Base-by-base conservation (phyloP, 2,797 vertebrate species). In the Pangasius larnaudii region DNA sequence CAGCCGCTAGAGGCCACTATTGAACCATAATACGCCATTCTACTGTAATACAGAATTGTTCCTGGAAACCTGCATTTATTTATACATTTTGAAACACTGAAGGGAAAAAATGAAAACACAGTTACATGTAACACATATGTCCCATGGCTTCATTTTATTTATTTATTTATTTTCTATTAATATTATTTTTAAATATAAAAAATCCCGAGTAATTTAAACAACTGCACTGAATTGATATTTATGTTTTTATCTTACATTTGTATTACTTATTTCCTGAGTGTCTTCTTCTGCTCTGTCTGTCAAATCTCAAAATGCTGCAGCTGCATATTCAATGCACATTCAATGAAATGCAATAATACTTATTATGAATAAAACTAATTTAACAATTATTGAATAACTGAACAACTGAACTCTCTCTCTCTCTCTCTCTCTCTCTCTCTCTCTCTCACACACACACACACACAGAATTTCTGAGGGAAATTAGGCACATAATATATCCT, bases 1-100 rank as follows among this genome's bases (percentile, higher is more conserved):
- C 5, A n/a, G n/a, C 69, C 79, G 58, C 67, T 83, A 87, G 86
- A 83, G 78, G 65, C 27, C 79, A 83, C 39, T 61, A 30, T 63
- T 63, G 33, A 7, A 61, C 39, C 39, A 49, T 18, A 75, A 75
- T 36, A 49, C 11, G 49, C 39, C 53, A 33, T 36, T 39, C 8
- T 42, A 63, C 0, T 5, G 22, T 4, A 8, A 24, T 16, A 24
- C 19, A 22, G 3, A 2, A 53, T 5, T 33, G 7, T 19, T 39
- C 13, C 2, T 16, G 8, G 3, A 18, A 58, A 59, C 36, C 3
- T 58, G 30, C 19, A 24, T 30, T 49, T 78, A 78, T n/a, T 36
- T 72, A 42, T 27, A n/a, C 3, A 46, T 27, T 77, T 49, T 19
- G 22, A 42, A 46, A 75, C 10, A 27, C 22, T 49, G 36, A 63